A percentile compares a stretch with the other conserved stretches of the same genome.
phyloP scores from a whole-genome alignment of 2,797 vertebrate species.

The Oreochromis grahami region DNA sequence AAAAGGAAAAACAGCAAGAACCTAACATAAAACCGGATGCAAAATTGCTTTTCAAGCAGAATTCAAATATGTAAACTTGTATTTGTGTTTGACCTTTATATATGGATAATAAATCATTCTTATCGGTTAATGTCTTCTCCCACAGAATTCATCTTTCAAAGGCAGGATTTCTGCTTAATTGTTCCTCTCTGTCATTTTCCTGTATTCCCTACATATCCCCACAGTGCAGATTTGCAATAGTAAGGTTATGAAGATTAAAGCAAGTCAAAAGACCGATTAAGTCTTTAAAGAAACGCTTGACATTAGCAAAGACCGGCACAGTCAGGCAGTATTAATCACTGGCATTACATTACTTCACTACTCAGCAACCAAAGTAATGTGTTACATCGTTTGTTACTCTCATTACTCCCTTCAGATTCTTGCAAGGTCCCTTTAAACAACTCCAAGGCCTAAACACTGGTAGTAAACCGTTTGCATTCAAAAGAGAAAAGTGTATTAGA shows the following conservation, averaged over 20 bases:
- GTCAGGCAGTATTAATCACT: neutral
- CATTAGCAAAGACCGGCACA: neutral
- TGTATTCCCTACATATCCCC: neutral
- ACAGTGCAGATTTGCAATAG: neutral
- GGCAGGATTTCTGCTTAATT: neutral
- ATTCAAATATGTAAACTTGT: constrained; percentile 5
- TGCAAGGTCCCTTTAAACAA: neutral
- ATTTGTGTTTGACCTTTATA: constrained; percentile 39
- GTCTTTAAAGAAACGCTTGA: neutral
- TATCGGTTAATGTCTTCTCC: constrained; percentile 25
- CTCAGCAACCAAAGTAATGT: neutral
- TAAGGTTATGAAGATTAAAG: constrained; percentile 24
- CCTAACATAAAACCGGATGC: neutral
- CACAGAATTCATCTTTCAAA: constrained; percentile 24
- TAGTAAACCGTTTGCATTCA: neutral
- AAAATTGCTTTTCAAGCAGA: neutral
- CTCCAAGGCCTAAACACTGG: neutral
- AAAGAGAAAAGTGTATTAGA: neutral
- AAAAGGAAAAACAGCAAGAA: neutral
- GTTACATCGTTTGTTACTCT: neutral
- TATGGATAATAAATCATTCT: constrained; percentile 24
- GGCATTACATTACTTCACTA: neutral
- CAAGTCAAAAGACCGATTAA: neutral
- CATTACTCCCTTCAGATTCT: neutral
- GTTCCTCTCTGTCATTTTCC: constrained; percentile 5